phyloP scores from a whole-genome alignment of 2,113 vertebrate genomes.

The Sarotherodon lohbergeri region DNA sequence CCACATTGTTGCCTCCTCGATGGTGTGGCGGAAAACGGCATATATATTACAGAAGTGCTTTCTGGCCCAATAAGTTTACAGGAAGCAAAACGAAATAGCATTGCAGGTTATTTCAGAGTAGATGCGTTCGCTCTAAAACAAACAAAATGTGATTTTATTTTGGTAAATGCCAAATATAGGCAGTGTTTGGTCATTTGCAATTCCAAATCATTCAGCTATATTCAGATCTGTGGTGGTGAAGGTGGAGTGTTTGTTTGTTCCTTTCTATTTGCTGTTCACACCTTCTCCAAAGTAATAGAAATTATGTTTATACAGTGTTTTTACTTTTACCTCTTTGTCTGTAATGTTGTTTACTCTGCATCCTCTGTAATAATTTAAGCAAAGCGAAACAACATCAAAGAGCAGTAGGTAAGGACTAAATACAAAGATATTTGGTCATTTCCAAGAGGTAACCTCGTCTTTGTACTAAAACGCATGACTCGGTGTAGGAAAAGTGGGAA shows the following conservation, averaged over 20 bases:
- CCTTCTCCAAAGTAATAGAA: not conserved
- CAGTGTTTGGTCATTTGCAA: not conserved
- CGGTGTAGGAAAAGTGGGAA: not conserved
- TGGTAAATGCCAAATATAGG: not conserved
- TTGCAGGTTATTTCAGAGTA: not conserved
- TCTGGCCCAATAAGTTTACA: not conserved
- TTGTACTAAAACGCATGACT: not conserved
- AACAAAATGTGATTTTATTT: not conserved
- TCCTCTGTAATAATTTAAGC: not conserved
- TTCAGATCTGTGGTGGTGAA: not conserved
- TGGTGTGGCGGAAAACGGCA: not conserved
- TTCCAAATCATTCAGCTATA: not conserved
- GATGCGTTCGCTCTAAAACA: not conserved
- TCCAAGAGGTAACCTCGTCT: not conserved
- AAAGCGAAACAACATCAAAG: not conserved
- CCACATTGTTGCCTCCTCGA: not conserved
- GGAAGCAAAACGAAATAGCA: not conserved
- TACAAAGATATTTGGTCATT: not conserved
- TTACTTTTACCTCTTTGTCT: not conserved
- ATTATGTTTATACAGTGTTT: not conserved
- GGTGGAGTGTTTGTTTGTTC: not conserved
- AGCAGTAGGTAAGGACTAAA: not conserved
- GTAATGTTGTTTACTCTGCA: not conserved
- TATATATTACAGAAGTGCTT: not conserved
- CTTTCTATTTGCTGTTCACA: not conserved